Evolutionary conservation across 2,888 invertebrate genomes (phyloP).

Genomic region (Saturnia pavonia): DNA sequence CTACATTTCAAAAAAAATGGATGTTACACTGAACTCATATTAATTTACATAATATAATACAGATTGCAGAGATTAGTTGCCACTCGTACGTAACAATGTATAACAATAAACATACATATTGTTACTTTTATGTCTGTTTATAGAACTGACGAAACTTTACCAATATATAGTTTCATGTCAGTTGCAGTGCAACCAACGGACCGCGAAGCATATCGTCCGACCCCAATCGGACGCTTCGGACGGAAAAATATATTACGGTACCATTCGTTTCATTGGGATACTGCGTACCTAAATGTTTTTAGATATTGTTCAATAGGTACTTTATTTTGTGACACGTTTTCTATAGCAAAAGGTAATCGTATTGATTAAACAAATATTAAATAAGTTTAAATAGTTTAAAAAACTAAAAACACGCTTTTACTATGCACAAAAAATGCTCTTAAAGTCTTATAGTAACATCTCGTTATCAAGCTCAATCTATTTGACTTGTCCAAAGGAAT

Average conservation of each 20-base stretch:
- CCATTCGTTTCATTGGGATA: slow-evolving; percentile 22
- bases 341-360: background rate
- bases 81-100: background rate
- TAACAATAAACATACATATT: background rate
- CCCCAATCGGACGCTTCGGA: slow-evolving; percentile 42
- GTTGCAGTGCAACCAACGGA: slow-evolving; percentile 45
- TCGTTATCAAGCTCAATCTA: no score
- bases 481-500: no score
- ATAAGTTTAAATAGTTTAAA: no score
- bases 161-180: slow-evolving; percentile 45
- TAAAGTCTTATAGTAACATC: no score
- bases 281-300: slow-evolving; percentile 1
- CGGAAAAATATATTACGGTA: slow-evolving; percentile 36
- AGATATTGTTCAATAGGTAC: background rate
- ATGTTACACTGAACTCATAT: no score
- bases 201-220: slow-evolving; percentile 48
- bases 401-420: no score
- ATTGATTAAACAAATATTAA: no score
- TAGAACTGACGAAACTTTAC: slow-evolving; percentile 20
- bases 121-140: slow-evolving; percentile 8
- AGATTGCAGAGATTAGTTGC: background rate
- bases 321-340: background rate
- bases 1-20: no score
- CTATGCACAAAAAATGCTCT: no score
- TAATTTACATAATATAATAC: no score